phyloP scores from a whole-genome alignment of 1,140 invertebrate genomes.

The Nasonia giraulti region DNA sequence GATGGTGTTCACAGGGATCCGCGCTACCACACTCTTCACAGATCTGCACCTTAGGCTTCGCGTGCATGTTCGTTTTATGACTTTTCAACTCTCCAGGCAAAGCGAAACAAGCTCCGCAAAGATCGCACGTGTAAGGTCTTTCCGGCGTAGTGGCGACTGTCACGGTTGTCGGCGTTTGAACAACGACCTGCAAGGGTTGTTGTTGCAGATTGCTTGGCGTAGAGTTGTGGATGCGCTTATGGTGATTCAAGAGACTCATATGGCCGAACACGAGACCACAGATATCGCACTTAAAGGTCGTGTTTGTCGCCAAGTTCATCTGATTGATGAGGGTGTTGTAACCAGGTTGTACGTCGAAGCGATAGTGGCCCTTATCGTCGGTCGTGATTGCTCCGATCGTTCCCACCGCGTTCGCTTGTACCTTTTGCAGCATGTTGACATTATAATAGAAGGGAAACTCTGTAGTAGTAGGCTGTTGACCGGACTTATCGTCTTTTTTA shows the following conservation, averaged over 20 bases:
- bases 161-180: slow-evolving; percentile 73
- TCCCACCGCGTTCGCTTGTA: slow-evolving; percentile 71
- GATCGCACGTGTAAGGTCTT: slow-evolving; percentile 76
- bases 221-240: slow-evolving; percentile 84
- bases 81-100: slow-evolving; percentile 76
- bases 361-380: slow-evolving; percentile 75
- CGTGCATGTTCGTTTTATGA: slow-evolving; percentile 74
- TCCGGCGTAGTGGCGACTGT: slow-evolving; percentile 78
- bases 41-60: slow-evolving; percentile 71
- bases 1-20: slow-evolving; percentile 73
- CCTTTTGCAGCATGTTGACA: slow-evolving; percentile 76
- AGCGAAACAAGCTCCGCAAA: slow-evolving; percentile 77
- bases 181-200: slow-evolving; percentile 75
- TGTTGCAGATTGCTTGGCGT: slow-evolving; percentile 75
- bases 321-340: slow-evolving; percentile 77
- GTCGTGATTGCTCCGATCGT: slow-evolving; percentile 72
- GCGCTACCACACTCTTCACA: slow-evolving; percentile 73
- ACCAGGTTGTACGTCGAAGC: slow-evolving; percentile 76
- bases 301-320: slow-evolving; percentile 78
- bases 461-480: slow-evolving; percentile 69
- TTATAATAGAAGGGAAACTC: slow-evolving; percentile 77
- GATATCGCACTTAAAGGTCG: slow-evolving; percentile 90
- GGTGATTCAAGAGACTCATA: slow-evolving; percentile 84
- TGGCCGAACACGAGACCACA: slow-evolving; percentile 89
- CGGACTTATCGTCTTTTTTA: slow-evolving; percentile 71